Evolutionary conservation across 2,888 invertebrate genomes (phyloP).

Genomic region (Drosophila algonquin): DNA sequence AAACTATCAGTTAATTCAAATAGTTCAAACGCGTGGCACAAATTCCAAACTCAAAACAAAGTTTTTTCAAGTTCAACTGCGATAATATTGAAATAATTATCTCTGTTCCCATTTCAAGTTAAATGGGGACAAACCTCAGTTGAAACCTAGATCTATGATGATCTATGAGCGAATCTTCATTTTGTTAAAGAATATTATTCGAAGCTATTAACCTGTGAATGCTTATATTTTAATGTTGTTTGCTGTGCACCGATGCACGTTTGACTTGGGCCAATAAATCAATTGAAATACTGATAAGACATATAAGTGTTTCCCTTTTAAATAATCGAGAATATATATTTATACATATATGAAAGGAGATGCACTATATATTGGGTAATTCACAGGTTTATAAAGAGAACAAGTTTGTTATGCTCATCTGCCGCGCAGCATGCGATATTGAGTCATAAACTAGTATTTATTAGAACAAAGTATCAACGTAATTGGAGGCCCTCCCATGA

Average conservation of each 20-base stretch:
- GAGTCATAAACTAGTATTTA: slow-evolving; percentile 2
- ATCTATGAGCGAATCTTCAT: neutral
- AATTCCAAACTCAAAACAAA: slow-evolving; percentile 17
- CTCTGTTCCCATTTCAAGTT: slow-evolving; percentile 30
- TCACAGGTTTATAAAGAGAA: slow-evolving; percentile 7
- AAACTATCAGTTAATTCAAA: slow-evolving; percentile 1
- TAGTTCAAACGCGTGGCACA: slow-evolving; percentile 45
- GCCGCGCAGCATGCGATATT: slow-evolving; percentile 7
- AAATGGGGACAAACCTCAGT: slow-evolving; percentile 18
- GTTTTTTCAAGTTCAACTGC: slow-evolving; percentile 43
- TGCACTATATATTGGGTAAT: neutral
- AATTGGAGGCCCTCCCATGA: slow-evolving; percentile 30
- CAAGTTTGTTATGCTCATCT: slow-evolving; percentile 20
- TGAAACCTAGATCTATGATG: neutral
- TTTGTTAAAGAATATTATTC: neutral
- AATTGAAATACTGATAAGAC: slow-evolving; percentile 41
- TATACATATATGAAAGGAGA: too few species aligned
- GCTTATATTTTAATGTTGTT: slow-evolving; percentile 25
- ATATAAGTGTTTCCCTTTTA: slow-evolving; percentile 17
- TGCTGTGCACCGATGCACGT: slow-evolving; percentile 23
- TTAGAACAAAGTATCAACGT: slow-evolving; percentile 10
- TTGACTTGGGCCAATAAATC: slow-evolving; percentile 51
- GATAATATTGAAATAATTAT: slow-evolving; percentile 23
- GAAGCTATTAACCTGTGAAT: neutral
- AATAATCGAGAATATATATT: neutral